Conservation (phyloP, 2,113 vertebrate genomes). For the Pelmatolapia mariae region DNA sequence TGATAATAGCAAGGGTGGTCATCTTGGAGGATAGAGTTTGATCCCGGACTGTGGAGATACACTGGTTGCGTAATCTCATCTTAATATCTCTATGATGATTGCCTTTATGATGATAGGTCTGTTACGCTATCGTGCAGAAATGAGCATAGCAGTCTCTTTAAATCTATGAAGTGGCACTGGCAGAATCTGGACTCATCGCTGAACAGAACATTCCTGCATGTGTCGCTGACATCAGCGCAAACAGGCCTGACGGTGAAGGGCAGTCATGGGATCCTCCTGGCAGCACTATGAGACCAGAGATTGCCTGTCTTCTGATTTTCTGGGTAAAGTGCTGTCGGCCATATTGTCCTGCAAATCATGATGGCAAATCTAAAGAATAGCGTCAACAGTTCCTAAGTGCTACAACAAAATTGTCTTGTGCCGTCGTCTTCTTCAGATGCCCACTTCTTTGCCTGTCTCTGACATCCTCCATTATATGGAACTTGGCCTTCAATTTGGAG, state of each 20-base stretch:
- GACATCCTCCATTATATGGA: not conserved
- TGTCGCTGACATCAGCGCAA: not conserved
- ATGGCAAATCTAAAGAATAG: not conserved
- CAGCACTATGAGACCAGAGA: not conserved
- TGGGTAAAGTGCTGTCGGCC: not conserved
- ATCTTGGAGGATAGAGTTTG: not conserved
- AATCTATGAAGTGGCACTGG: not conserved
- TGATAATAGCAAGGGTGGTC: not conserved
- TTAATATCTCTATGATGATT: not conserved
- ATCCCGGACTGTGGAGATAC: not conserved
- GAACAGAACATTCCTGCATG: rapidly evolving
- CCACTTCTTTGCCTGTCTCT: not conserved
- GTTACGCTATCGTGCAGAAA: not conserved
- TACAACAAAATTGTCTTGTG: not conserved
- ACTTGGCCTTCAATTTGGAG: not conserved
- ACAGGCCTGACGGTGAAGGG: not conserved
- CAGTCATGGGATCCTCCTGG: not conserved
- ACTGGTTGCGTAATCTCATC: not conserved
- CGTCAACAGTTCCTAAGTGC: not conserved
- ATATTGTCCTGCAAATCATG: not conserved
- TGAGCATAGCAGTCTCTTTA: not conserved
- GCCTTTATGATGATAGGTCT: not conserved
- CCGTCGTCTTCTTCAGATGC: not conserved
- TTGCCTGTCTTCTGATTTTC: not conserved
- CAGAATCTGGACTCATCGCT: not conserved